These are phyloP conservation scores for Holothuria glaberrima DNA, from an alignment of 35 echinoderm and acorn worm species.

Conservation along the genomic window DNA sequence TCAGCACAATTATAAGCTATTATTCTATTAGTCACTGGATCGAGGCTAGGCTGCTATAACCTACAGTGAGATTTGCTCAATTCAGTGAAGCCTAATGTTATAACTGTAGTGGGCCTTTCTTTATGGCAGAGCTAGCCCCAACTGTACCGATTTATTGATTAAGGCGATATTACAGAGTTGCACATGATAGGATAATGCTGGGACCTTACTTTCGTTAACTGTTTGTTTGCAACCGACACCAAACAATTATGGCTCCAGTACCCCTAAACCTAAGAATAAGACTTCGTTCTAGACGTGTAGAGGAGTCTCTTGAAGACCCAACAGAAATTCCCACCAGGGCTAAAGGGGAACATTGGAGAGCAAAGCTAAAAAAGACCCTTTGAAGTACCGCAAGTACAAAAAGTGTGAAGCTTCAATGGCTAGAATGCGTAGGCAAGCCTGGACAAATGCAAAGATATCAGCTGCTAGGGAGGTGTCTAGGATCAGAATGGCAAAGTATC, in stretches of 20 bases:
- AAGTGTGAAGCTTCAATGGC: conserved; percentile 4
- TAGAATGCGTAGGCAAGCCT: neutral
- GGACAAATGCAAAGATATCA: neutral
- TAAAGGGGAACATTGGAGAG: conserved; percentile 7
- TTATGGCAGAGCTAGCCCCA: too few species aligned
- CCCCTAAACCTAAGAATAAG: neutral
- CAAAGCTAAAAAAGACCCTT: neutral
- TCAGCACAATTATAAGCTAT: too few species aligned
- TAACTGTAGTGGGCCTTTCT: too few species aligned
- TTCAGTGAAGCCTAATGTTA: too few species aligned
- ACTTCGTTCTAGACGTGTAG: neutral
- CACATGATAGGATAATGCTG: too few species aligned
- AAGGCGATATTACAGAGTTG: too few species aligned
- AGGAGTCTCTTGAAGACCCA: neutral
- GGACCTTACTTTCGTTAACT: too few species aligned
- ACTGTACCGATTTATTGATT: too few species aligned
- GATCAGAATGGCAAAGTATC: neutral
- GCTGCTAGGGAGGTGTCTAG: neutral
- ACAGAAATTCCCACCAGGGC: neutral
- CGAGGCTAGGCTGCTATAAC: too few species aligned
- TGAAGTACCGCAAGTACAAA: neutral
- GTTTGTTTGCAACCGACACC: neutral
- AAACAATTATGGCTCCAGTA: neutral
- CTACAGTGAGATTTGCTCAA: too few species aligned
- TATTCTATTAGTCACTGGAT: too few species aligned